phyloP scores from a whole-genome alignment of 2,797 vertebrate genomes.

The Pygocentrus nattereri region DNA sequence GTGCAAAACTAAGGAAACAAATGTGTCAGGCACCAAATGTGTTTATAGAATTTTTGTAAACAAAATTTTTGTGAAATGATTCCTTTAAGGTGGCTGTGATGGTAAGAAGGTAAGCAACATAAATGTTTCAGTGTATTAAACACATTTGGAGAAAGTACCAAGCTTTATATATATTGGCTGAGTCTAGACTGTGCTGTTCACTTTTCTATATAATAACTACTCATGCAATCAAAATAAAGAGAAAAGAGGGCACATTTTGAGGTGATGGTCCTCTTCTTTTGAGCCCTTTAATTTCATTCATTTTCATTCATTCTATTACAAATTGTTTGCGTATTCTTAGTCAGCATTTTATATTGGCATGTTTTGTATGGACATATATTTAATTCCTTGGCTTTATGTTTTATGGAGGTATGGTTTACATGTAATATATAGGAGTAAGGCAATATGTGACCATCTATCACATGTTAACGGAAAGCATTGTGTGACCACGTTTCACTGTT shows the following conservation, averaged over 20 bases:
- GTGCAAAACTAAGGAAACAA: not conserved
- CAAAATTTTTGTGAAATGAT: no score
- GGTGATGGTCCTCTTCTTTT: no score
- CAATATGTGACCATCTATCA: not conserved
- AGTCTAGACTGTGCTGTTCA: not conserved
- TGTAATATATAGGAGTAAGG: not conserved
- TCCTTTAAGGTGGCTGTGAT: no score
- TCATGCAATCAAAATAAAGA: no score
- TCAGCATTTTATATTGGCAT: not conserved
- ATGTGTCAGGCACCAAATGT: not conserved
- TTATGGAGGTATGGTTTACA: conserved; percentile 14
- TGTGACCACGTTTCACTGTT: conserved; percentile 19
- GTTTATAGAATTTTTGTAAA: not conserved
- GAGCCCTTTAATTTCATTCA: no score
- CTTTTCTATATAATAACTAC: not conserved
- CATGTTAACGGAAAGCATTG: not conserved
- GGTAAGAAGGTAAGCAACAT: no score
- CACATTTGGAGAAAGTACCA: not conserved
- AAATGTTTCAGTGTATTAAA: no score
- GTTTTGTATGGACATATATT: not conserved
- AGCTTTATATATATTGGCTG: not conserved
- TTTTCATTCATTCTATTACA: not conserved
- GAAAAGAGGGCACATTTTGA: no score
- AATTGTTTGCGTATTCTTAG: not conserved
- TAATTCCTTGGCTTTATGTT: not conserved